Evolutionary conservation across 2,797 vertebrate genomes (phyloP), one percentile per base, ranked within the genome.

Genomic region (Myotis findleyi): DNA sequence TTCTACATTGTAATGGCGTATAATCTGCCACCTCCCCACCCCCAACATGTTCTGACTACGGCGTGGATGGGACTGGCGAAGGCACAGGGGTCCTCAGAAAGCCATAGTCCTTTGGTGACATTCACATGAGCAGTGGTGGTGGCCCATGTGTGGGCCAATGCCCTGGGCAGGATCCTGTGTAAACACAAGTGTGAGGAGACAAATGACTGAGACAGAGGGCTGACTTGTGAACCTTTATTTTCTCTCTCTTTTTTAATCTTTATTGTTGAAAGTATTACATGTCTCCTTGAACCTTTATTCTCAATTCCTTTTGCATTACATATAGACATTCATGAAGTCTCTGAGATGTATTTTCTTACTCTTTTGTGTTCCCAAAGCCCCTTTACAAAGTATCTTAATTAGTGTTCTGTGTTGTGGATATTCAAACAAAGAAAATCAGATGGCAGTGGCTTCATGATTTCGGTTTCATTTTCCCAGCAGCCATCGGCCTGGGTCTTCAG

Each of bases 131-230:
- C 49, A 25, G 36, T 23, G 30, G 14, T 30, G 72, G 64, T 0
- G 6, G 84, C 49, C 0, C 3, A 7, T 0, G 0, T 13, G 2
- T 12, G 9, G 49, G 41, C 14, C 14, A 12, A 20, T n/a, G 38
- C 36, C 10, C 68, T n/a, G 55, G 59, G 38, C n/a, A 55, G 71
- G 66, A 55, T 21, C 16, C 69, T 9, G 2, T 5, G 18, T 76
- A 47, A 25, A 41, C 7, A 20, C 12, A 53, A 9, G 3, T 6
- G 0, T 59, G 53, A n/a, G 25, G 59, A 59, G 14, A 79, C 10
- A 36, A 51, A 10, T 6, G 68, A 47, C 0, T 1, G 17, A 77
- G 64, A 25, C 69, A 5, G 44, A 87, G 27, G 17, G 3, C 33
- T 47, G 53, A 33, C 10, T 8, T 2, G 12, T 10, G 33, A 71